A percentile compares a stretch with the other conserved stretches of the same genome.
Evolutionary conservation across 2,797 vertebrate species (phyloP).

Genomic region (Cyclura pinguis): DNA sequence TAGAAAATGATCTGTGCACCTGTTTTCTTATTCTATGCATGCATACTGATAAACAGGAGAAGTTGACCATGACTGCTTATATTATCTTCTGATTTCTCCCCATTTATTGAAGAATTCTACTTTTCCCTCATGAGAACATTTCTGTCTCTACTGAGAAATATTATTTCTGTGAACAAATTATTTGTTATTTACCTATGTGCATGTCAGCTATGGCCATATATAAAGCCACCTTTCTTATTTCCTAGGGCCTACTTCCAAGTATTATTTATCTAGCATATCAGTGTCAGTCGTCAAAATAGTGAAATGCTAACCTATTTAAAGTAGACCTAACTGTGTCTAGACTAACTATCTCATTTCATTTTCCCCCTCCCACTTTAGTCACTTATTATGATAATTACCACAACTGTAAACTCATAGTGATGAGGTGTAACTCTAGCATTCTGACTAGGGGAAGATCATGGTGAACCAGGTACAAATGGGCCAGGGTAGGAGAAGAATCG

Average conservation of each 20-base stretch:
- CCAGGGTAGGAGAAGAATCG: neutral
- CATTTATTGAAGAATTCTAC: slow-evolving; percentile 25
- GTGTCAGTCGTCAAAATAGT: neutral
- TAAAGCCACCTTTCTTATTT: neutral
- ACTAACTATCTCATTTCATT: neutral
- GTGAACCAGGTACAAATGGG: neutral
- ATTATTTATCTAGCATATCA: neutral
- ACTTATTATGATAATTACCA: neutral
- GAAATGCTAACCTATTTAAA: neutral
- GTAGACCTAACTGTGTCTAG: neutral
- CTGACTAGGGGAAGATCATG: neutral
- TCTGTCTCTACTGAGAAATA: neutral
- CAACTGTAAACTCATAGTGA: neutral
- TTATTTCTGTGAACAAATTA: neutral
- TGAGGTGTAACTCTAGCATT: neutral
- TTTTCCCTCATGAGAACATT: slow-evolving; percentile 30
- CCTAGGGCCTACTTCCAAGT: neutral
- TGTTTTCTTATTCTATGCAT: slow-evolving; percentile 18
- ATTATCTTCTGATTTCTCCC: slow-evolving; percentile 16
- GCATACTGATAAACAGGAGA: slow-evolving; percentile 35
- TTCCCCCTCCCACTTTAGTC: neutral
- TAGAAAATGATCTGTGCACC: neutral
- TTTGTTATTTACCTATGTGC: neutral
- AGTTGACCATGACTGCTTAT: neutral
- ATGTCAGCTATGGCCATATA: neutral